These are phyloP conservation scores for Danio choprae DNA, from an alignment of 2,797 vertebrate genomes.

Conservation along the genomic window DNA sequence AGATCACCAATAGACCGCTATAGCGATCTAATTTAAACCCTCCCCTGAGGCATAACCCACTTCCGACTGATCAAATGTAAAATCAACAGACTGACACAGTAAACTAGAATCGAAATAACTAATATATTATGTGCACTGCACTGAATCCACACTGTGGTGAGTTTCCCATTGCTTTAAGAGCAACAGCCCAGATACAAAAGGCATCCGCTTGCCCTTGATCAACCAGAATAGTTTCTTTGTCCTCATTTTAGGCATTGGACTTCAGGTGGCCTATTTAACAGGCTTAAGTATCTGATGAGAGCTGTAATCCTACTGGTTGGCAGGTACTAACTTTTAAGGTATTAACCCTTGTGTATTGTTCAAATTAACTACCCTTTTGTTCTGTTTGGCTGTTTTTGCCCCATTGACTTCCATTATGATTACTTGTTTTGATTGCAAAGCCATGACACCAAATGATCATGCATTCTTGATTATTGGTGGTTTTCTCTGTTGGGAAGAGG, in stretches of 20 bases:
- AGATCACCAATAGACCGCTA: constrained; percentile 15
- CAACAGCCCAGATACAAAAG: constrained; percentile 47
- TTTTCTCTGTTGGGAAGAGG: too few species aligned
- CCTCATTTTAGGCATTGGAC: constrained; percentile 56
- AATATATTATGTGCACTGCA: background rate
- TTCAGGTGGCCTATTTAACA: constrained; percentile 59
- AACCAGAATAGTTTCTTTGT: constrained; percentile 62
- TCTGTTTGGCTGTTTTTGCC: too few species aligned
- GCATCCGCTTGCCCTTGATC: constrained; percentile 47
- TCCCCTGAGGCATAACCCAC: constrained; percentile 39
- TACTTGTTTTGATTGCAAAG: too few species aligned
- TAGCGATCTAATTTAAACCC: constrained; percentile 2
- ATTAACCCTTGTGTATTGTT: too few species aligned
- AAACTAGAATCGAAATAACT: background rate
- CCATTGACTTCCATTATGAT: too few species aligned
- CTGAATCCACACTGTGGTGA: background rate
- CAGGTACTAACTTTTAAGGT: background rate
- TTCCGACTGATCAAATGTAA: constrained; percentile 16
- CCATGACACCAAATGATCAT: too few species aligned
- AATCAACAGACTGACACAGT: background rate
- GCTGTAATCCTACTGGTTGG: constrained; percentile 16
- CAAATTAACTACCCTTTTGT: too few species aligned
- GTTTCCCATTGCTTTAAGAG: constrained; percentile 15
- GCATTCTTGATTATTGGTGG: too few species aligned
- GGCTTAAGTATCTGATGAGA: constrained; percentile 46